Conservation (phyloP, 2,797 vertebrate species). For the Acanthiza pusilla region DNA sequence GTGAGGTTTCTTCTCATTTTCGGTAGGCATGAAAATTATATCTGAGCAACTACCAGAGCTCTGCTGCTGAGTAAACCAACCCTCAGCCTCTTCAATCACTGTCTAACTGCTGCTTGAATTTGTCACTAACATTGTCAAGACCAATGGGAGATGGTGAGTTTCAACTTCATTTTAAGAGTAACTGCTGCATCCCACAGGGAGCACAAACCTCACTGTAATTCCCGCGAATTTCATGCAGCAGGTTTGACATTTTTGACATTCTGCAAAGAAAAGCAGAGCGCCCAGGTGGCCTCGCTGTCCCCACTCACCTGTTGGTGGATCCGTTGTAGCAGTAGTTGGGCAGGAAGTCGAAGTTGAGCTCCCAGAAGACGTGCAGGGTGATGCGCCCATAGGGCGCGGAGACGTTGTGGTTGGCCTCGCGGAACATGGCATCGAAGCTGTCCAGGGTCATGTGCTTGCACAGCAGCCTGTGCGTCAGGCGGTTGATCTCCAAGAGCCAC, state of each 20-base stretch:
- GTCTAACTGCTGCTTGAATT: background rate
- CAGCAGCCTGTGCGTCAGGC: constrained; percentile 87
- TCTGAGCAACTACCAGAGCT: background rate
- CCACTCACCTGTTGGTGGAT: constrained; percentile 86
- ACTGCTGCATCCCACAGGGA: background rate
- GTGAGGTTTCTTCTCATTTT: background rate
- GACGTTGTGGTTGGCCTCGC: constrained; percentile 90
- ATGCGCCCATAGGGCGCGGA: constrained; percentile 89
- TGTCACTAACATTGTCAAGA: background rate
- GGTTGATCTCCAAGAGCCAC: constrained; percentile 88
- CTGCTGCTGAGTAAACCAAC: background rate
- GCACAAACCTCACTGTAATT: background rate
- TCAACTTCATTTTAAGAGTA: background rate
- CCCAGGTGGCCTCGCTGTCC: background rate
- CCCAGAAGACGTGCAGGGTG: constrained; percentile 91
- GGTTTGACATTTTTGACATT: background rate
- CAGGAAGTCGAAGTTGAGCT: constrained; percentile 90
- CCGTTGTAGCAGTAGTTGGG: constrained; percentile 93
- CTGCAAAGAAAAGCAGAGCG: background rate
- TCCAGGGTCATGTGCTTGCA: constrained; percentile 90
- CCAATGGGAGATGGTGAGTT: background rate
- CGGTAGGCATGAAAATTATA: background rate
- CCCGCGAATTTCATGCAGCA: rapidly evolving
- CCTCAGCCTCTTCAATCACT: background rate
- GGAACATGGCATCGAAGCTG: constrained; percentile 91